Conservation (phyloP, 2,113 vertebrate genomes). For the Aegithalos caudatus region DNA sequence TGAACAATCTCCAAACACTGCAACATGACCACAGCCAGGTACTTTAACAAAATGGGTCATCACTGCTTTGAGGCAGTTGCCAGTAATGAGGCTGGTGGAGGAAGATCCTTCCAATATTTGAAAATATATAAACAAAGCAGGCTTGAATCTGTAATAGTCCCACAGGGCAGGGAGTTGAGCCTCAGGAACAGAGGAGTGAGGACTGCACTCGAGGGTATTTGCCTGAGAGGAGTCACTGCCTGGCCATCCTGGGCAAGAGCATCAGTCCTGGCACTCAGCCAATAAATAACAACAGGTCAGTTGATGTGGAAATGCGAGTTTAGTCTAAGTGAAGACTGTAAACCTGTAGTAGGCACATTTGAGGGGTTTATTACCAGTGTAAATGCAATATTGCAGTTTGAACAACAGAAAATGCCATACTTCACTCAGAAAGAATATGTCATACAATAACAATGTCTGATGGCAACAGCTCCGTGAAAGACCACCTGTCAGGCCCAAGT, state of each 20-base stretch:
- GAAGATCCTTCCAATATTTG: not conserved
- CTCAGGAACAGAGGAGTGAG: not conserved
- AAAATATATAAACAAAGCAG: not conserved
- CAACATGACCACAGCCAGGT: not conserved
- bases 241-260: not conserved
- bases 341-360: not conserved
- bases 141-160: not conserved
- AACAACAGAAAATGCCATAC: not conserved
- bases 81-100: not conserved
- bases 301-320: not conserved
- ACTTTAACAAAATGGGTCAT: not conserved
- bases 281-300: not conserved
- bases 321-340: not conserved
- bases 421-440: not conserved
- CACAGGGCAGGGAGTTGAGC: not conserved
- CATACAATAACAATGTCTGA: not conserved
- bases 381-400: not conserved
- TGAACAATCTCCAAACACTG: not conserved
- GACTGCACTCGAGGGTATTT: not conserved
- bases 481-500: not conserved
- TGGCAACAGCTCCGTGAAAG: not conserved
- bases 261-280: not conserved
- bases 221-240: not conserved
- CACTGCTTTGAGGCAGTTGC: not conserved
- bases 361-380: not conserved